These are phyloP conservation scores for Xenopus laevis DNA, from an alignment of 2,113 vertebrate species.

Conservation along the genomic window DNA sequence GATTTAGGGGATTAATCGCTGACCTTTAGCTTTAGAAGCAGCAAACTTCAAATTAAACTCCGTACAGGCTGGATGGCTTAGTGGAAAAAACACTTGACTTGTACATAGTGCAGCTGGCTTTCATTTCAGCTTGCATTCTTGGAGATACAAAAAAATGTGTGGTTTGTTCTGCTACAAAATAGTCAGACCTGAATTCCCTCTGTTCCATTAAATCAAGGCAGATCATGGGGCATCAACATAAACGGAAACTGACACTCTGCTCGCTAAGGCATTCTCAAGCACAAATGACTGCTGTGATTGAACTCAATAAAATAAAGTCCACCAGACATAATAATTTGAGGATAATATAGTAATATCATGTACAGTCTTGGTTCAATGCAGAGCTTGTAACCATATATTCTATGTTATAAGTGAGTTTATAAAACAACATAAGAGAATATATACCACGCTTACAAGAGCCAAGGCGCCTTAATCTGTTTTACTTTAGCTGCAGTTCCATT, in stretches of 20 bases:
- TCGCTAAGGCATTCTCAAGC: background rate
- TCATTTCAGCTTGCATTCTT: conserved; percentile 35
- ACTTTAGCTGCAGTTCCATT: no score
- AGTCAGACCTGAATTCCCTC: conserved; percentile 26
- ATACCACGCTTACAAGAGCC: no score
- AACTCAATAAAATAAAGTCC: no score
- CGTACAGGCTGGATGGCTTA: conserved; percentile 39
- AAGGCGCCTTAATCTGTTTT: no score
- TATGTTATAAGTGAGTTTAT: no score
- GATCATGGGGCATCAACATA: background rate
- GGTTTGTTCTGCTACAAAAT: conserved; percentile 23
- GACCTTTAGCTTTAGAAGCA: conserved; percentile 40
- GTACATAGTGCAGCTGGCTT: conserved; percentile 37
- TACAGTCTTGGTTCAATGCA: no score
- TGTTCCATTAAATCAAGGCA: conserved; percentile 10
- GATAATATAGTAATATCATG: no score
- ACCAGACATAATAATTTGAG: no score
- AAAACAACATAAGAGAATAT: no score
- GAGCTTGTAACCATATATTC: no score
- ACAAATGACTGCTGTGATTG: background rate
- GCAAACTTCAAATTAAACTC: conserved; percentile 43
- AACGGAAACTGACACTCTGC: background rate
- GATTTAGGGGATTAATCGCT: conserved; percentile 41
- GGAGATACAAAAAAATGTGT: conserved; percentile 36
- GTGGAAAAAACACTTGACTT: conserved; percentile 44